These are phyloP conservation scores for Orthonevra nobilis DNA, from an alignment of 2,888 invertebrate species.

Conservation along the genomic window DNA sequence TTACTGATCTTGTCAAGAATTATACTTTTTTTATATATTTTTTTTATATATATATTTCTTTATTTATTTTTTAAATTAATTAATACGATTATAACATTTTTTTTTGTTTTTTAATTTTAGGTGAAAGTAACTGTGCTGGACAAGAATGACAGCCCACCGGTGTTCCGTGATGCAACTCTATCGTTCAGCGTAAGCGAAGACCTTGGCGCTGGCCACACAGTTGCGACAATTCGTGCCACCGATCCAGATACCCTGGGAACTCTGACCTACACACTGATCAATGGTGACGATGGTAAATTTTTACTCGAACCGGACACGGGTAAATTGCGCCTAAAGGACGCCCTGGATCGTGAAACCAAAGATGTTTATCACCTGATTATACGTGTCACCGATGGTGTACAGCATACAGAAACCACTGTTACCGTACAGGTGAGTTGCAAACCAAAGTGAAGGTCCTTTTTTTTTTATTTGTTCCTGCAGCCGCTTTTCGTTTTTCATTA, in stretches of 20 bases:
- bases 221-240: conserved; percentile 88
- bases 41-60: no score
- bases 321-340: conserved; percentile 87
- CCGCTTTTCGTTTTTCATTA: conserved; percentile 50
- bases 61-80: no score
- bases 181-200: conserved; percentile 91
- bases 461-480: conserved; percentile 4
- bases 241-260: conserved; percentile 93
- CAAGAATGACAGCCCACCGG: conserved; percentile 97
- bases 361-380: conserved; percentile 89
- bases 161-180: conserved; percentile 88
- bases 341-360: conserved; percentile 91
- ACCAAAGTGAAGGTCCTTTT: conserved; percentile 58
- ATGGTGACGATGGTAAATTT: conserved; percentile 86
- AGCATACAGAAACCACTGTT: conserved; percentile 89
- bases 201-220: conserved; percentile 88
- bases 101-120: conserved; percentile 82
- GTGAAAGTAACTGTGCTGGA: conserved; percentile 92
- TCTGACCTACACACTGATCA: conserved; percentile 87
- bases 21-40: no score
- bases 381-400: conserved; percentile 93
- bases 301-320: conserved; percentile 87
- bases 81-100: no score
- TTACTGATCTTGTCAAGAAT: no score
- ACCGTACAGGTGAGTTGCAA: conserved; percentile 86